A percentile compares a stretch with the other conserved stretches of the same genome.
Conservation (phyloP, 2,797 vertebrate species). For the Falco berigora region DNA sequence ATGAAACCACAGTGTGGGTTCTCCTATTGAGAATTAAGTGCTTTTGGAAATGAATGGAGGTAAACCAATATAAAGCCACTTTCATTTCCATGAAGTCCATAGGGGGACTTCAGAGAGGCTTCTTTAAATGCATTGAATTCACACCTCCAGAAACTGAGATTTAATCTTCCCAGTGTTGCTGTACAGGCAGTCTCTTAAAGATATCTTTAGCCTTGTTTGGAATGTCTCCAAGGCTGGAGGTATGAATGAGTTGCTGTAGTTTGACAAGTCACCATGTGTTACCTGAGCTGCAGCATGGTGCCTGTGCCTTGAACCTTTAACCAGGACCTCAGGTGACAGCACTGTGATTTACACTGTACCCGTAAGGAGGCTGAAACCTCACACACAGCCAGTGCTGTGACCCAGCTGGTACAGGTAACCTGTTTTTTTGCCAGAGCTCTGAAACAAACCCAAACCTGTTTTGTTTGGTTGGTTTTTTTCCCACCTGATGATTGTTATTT, state of each 20-base stretch:
- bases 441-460: neutral
- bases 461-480: neutral
- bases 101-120: neutral
- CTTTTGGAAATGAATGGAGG: neutral
- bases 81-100: neutral
- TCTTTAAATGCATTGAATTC: neutral
- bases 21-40: neutral
- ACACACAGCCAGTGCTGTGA: neutral
- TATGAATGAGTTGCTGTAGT: neutral
- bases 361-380: neutral
- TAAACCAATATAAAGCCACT: neutral
- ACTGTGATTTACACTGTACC: neutral
- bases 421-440: neutral
- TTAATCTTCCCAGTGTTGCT: neutral
- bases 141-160: neutral
- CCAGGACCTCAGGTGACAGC: neutral
- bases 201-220: constrained; percentile 16
- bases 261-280: neutral
- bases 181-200: neutral
- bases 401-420: neutral
- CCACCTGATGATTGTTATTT: neutral
- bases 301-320: constrained; percentile 12
- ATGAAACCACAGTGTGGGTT: neutral
- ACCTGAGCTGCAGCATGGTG: neutral
- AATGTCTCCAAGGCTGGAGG: neutral